These are phyloP conservation scores for Miltochrista miniata DNA, from an alignment of 2,888 invertebrate species.

Conservation along the genomic window DNA sequence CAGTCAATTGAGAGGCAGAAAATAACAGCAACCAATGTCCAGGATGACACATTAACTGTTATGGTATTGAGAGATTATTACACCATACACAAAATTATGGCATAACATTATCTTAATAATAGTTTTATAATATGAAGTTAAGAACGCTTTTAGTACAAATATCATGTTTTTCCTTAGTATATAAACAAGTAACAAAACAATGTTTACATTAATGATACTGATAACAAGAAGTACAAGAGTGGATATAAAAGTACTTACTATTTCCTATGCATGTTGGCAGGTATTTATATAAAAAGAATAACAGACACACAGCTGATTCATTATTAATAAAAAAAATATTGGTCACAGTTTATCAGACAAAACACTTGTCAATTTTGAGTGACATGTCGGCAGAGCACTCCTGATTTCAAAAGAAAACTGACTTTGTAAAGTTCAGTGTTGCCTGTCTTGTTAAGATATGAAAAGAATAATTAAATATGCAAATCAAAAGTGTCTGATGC, in stretches of 20 bases:
- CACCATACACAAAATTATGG: background rate
- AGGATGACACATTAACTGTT: too few species aligned
- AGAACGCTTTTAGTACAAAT: background rate
- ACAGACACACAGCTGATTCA: slow-evolving; percentile 42
- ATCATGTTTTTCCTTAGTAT: background rate
- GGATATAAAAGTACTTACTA: slow-evolving; percentile 58
- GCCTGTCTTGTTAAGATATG: slow-evolving; percentile 16
- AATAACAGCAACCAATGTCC: too few species aligned
- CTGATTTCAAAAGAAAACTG: slow-evolving; percentile 50
- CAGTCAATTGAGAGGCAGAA: too few species aligned
- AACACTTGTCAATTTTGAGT: slow-evolving; percentile 64
- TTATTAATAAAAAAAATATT: slow-evolving; percentile 45
- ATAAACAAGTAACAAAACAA: background rate
- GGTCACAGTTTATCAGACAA: slow-evolving; percentile 36
- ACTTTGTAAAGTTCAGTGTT: slow-evolving; percentile 18
- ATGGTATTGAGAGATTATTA: background rate
- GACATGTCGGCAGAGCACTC: slow-evolving; percentile 54
- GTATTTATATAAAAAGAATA: slow-evolving; percentile 42
- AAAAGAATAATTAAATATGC: too few species aligned
- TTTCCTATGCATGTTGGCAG: slow-evolving; percentile 69
- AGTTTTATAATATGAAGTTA: too few species aligned
- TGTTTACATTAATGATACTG: background rate
- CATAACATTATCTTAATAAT: background rate
- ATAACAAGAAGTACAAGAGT: slow-evolving; percentile 1
- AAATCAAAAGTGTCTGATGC: background rate